Percentiles rank a stretch among this genome's conserved stretches.
These are phyloP conservation scores for Aix galericulata DNA, from an alignment of 2,113 vertebrate genomes.

Conservation along the genomic window DNA sequence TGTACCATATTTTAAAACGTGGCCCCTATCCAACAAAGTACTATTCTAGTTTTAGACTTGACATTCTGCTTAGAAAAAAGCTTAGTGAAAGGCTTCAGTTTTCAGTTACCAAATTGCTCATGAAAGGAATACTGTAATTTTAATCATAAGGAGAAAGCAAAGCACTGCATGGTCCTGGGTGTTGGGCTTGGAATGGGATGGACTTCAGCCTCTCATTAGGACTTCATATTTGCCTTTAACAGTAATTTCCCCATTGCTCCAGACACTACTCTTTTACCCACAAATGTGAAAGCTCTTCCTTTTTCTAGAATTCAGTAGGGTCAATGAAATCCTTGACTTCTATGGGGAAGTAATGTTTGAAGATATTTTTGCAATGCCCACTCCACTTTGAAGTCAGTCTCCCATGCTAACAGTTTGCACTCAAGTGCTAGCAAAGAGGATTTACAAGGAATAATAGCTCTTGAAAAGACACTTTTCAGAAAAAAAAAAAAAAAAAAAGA, in stretches of 20 bases:
- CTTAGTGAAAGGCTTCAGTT: background rate
- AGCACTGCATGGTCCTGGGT: background rate
- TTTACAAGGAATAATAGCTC: background rate
- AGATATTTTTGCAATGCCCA: background rate
- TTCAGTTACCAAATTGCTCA: background rate
- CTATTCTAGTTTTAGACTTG: background rate
- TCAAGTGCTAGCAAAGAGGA: background rate
- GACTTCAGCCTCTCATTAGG: background rate
- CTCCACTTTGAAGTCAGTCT: background rate
- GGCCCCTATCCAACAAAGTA: background rate
- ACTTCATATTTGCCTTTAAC: background rate
- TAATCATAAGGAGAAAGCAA: background rate
- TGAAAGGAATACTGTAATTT: background rate
- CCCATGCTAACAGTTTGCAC: background rate
- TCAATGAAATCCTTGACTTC: background rate
- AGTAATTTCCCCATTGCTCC: background rate
- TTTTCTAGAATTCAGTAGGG: background rate
- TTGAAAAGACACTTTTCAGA: background rate
- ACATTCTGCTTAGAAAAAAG: background rate
- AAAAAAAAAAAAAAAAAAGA: background rate
- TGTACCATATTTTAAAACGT: background rate
- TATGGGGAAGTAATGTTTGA: background rate
- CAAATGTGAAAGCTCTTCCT: background rate
- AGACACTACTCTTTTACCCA: background rate
- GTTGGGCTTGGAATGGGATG: background rate